phyloP scores from a whole-genome alignment of 2,888 invertebrate species.

The Germaria angustata region DNA sequence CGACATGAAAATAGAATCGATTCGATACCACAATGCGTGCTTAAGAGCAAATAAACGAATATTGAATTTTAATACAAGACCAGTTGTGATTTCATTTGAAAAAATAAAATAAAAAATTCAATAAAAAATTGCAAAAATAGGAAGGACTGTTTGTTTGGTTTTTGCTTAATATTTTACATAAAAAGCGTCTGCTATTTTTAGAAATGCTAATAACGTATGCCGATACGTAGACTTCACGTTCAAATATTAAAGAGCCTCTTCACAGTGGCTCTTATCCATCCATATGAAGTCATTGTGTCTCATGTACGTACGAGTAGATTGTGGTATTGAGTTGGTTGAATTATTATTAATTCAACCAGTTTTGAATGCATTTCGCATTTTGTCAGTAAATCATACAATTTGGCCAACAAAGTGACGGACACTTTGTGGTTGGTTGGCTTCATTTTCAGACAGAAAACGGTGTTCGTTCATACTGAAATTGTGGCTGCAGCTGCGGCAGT shows the following conservation, averaged over 20 bases:
- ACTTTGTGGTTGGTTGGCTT: slow-evolving; percentile 6
- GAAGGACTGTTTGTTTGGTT: neutral
- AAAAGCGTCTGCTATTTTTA: slow-evolving; percentile 27
- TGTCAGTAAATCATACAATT: slow-evolving; percentile 17
- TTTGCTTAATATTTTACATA: neutral
- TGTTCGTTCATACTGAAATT: neutral
- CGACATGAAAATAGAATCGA: no score
- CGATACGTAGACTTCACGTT: neutral
- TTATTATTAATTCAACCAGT: slow-evolving; percentile 47
- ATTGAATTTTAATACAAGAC: neutral
- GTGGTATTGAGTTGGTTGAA: slow-evolving; percentile 7
- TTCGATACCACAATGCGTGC: no score
- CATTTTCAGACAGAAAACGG: slow-evolving; percentile 2
- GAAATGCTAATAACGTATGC: neutral
- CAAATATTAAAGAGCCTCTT: slow-evolving; percentile 2
- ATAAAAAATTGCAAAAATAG: neutral
- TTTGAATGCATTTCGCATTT: slow-evolving; percentile 56
- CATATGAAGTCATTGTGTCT: neutral
- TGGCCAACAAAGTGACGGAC: slow-evolving; percentile 38
- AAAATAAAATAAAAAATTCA: no score
- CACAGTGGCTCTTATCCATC: neutral
- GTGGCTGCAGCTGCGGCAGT: neutral
- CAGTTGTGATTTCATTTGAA: no score
- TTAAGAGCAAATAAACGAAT: neutral
- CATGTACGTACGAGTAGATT: neutral